A percentile compares a stretch with the other conserved stretches of the same genome.
These are phyloP conservation scores for Pseudomyrmex sp. DNA, from an alignment of 1,140 invertebrate genomes.

Conservation along the genomic window DNA sequence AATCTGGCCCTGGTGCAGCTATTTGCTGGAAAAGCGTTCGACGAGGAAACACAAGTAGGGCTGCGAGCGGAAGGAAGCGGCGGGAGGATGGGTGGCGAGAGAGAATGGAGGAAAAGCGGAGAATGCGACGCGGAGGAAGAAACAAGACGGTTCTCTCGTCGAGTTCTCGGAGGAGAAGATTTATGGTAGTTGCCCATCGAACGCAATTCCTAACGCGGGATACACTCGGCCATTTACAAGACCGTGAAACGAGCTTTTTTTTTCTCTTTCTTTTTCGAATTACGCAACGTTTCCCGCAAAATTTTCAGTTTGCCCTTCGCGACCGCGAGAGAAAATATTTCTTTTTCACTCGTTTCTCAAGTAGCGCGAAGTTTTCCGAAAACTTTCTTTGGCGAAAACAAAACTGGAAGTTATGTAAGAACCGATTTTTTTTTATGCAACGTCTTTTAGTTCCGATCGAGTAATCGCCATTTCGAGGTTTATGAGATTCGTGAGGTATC, in stretches of 20 bases:
- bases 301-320: background rate
- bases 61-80: background rate
- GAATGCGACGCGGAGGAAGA: conserved; percentile 27
- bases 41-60: conserved; percentile 64
- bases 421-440: too few relatives aligned
- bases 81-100: background rate
- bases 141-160: conserved; percentile 65
- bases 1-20: conserved; percentile 67
- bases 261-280: conserved; percentile 14
- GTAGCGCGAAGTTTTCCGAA: too few relatives aligned
- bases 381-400: background rate
- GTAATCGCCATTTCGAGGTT: conserved; percentile 2
- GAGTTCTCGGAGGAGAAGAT: conserved; percentile 58
- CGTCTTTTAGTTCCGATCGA: background rate
- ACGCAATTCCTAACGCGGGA: conserved; percentile 44
- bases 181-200: conserved; percentile 70
- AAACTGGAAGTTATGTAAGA: background rate
- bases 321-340: background rate
- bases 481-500: background rate
- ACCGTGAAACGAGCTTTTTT: conserved; percentile 28
- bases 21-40: conserved; percentile 70
- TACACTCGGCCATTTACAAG: conserved; percentile 57
- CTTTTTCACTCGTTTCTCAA: background rate
- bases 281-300: background rate
- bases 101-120: conserved; percentile 6